These are phyloP conservation scores for Rhabdomys dilectus DNA, from an alignment of 2,113 vertebrate species.

Conservation along the genomic window DNA sequence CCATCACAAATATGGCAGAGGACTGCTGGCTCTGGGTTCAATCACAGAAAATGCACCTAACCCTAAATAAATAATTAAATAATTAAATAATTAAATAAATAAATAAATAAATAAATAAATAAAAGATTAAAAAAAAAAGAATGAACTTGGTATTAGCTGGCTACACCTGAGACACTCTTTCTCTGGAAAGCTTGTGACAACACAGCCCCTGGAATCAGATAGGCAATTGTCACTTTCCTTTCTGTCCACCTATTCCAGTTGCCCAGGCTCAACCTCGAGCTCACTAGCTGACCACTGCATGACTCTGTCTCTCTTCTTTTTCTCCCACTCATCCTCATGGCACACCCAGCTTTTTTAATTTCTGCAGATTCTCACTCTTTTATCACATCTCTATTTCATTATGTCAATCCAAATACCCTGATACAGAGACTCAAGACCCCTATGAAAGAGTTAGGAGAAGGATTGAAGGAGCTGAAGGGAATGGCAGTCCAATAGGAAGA, in stretches of 20 bases:
- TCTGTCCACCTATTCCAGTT: background rate
- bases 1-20: too few relatives aligned
- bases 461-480: too few relatives aligned
- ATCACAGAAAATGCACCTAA: too few relatives aligned
- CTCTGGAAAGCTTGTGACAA: background rate
- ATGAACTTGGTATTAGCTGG: too few relatives aligned
- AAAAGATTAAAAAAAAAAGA: too few relatives aligned
- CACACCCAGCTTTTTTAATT: background rate
- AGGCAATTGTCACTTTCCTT: background rate
- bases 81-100: too few relatives aligned
- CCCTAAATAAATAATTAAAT: too few relatives aligned
- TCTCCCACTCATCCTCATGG: background rate
- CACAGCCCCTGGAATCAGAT: background rate
- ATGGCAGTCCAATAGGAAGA: too few relatives aligned
- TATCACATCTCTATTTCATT: background rate
- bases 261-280: background rate
- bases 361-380: background rate
- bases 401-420: background rate
- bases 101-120: too few relatives aligned
- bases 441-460: too few relatives aligned
- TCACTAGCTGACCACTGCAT: background rate
- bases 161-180: background rate
- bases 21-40: too few relatives aligned
- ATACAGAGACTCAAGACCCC: background rate
- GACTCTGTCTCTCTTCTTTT: background rate